Base-by-base conservation (phyloP, 2,113 vertebrate species). In the Pholis gunnellus region DNA sequence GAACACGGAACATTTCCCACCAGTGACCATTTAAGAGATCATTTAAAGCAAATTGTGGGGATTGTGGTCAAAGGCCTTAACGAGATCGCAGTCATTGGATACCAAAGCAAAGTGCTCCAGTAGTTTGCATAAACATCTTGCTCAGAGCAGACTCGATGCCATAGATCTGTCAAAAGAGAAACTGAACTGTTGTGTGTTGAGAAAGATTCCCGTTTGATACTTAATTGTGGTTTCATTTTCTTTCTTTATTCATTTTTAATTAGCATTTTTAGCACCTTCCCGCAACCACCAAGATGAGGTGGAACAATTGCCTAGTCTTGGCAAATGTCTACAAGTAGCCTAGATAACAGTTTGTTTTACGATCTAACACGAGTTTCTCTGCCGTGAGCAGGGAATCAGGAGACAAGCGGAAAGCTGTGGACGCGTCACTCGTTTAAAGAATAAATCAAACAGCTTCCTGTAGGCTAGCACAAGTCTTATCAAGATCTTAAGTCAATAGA, bases 401-500 rank as follows among this genome's bases (percentile, higher is more conserved):
- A 72, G 17, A 64, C 20, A 56, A 36, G n/a, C 29, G 9, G 7
- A 59, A 68, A 74, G 48, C 18, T 40, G 25, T 25, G 5, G 5
- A 36, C 65, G 42, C 6, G 44, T 63, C 54, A 40, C 34, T 3
- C 25, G 9, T 44, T 67, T 59, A 20, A 56, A 44, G 42, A 79
- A 17, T 13, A 57, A 18, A 69, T 68, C 20, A 59, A 67, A 48
- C 0, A 48, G 10, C 50, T 63, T 59, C 13, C 50, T 64, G 48
- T 60, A 48, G n/a, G 66, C 31, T 57, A 56, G 34, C 48, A 5
- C n/a, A 4, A 27, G 18, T 73, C 18, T 64, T 69, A 66, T 74
- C 68, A 54, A 11, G 18, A 20, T 29, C 50, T 52, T 34, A 36
- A 50, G 72, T 78, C 75, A 85, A 48, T 64, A 81, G 72, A 68